Evolutionary conservation across 1,140 invertebrate genomes (phyloP).

Genomic region (Leptoteleia sp.): DNA sequence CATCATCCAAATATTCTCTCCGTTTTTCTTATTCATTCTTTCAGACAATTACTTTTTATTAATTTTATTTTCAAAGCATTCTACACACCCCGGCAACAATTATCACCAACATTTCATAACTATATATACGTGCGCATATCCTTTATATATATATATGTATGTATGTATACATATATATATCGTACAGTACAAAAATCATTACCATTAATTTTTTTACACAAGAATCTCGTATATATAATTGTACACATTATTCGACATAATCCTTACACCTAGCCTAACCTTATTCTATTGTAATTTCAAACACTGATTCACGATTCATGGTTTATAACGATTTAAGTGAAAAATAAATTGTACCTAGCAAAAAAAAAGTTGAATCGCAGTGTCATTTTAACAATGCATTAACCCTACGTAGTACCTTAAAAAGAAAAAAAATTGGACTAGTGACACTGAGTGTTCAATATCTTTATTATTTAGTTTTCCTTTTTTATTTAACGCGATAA

Average conservation of each 20-base stretch:
- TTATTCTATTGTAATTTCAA: constrained; percentile 32
- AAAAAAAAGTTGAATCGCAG: too few species aligned
- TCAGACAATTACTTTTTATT: constrained; percentile 16
- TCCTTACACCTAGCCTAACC: constrained; percentile 19
- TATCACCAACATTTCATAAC: constrained; percentile 60
- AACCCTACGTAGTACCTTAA: constrained; percentile 30
- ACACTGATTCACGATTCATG: constrained; percentile 27
- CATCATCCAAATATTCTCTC: constrained; percentile 2
- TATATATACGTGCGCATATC: constrained; percentile 48
- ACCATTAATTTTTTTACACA: constrained; percentile 58
- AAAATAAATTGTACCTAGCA: too few species aligned
- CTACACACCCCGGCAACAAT: constrained; percentile 55
- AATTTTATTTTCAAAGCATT: constrained; percentile 49
- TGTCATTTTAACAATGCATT: constrained; percentile 27
- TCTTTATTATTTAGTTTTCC: constrained; percentile 52
- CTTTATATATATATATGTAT: constrained; percentile 51
- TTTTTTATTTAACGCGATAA: constrained; percentile 14
- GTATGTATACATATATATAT: too few species aligned
- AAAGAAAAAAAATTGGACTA: constrained; percentile 60
- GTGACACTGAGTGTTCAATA: constrained; percentile 64
- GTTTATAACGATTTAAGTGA: constrained; percentile 7
- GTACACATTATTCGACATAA: constrained; percentile 54
- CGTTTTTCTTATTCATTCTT: not conserved
- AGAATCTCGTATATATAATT: constrained; percentile 63
- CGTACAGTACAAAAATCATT: constrained; percentile 64